phyloP scores from a whole-genome alignment of 92 coral and sea anemone genomes.

The Palythoa heliodiscus region DNA sequence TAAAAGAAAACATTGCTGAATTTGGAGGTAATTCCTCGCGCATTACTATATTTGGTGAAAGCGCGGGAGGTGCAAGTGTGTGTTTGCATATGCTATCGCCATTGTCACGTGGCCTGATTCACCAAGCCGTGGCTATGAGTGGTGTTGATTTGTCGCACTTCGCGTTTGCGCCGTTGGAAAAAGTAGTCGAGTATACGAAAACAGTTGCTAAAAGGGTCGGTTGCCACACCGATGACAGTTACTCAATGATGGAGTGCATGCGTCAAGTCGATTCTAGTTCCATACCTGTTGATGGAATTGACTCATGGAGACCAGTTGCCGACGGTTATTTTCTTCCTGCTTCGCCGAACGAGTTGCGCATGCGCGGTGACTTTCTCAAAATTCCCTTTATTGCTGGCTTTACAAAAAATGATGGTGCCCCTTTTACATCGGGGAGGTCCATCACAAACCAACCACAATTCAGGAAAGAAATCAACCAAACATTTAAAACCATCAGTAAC shows the following conservation, averaged over 20 bases:
- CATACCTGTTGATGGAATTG: slow-evolving; percentile 15
- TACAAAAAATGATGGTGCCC: slow-evolving; percentile 52
- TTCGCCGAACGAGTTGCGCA: slow-evolving; percentile 47
- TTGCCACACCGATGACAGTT: slow-evolving; percentile 28
- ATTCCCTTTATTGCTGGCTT: slow-evolving; percentile 33
- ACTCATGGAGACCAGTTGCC: slow-evolving; percentile 58
- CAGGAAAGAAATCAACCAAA: slow-evolving; percentile 20
- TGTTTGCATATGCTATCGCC: slow-evolving; percentile 42
- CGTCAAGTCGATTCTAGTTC: slow-evolving; percentile 26
- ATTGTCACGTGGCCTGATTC: slow-evolving; percentile 36
- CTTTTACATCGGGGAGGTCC: neutral
- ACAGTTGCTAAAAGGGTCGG: slow-evolving; percentile 44
- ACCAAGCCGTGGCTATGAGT: slow-evolving; percentile 42
- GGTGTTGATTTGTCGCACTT: slow-evolving; percentile 33
- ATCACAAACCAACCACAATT: neutral
- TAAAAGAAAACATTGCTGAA: slow-evolving; percentile 33
- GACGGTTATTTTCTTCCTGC: slow-evolving; percentile 55
- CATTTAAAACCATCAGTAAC: neutral
- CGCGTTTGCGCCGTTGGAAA: slow-evolving; percentile 16
- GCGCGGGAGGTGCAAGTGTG: slow-evolving; percentile 44
- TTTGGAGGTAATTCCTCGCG: slow-evolving; percentile 42
- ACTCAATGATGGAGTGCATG: slow-evolving; percentile 48
- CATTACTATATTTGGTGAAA: slow-evolving; percentile 45
- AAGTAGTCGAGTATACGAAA: slow-evolving; percentile 29
- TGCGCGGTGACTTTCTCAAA: slow-evolving; percentile 37